Conservation (phyloP, 2,113 vertebrate species). For the Pholis gunnellus region DNA sequence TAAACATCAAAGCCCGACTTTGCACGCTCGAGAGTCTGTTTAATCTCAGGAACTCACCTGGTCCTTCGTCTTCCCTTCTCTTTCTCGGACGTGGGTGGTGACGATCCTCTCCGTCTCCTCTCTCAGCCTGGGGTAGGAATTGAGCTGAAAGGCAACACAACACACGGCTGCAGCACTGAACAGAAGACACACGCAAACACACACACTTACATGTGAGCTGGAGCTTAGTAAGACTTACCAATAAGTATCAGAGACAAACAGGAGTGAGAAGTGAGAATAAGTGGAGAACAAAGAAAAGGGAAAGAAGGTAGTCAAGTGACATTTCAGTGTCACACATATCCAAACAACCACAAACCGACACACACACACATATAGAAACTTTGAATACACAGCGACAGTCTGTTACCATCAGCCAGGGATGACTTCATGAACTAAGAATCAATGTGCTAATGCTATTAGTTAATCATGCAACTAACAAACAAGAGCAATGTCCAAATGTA, state of each 20-base stretch:
- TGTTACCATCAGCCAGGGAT: conserved; percentile 64
- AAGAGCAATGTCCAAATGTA: neutral
- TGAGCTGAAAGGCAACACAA: conserved; percentile 86
- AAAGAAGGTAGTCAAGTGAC: conserved; percentile 73
- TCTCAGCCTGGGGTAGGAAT: conserved; percentile 91
- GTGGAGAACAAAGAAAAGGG: conserved; percentile 73
- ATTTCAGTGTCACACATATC: conserved; percentile 62
- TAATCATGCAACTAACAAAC: neutral
- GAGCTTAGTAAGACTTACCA: conserved; percentile 71
- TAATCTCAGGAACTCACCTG: conserved; percentile 84
- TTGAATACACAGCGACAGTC: conserved; percentile 7
- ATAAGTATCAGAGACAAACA: conserved; percentile 73
- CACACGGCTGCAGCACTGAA: conserved; percentile 65
- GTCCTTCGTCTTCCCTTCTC: conserved; percentile 95
- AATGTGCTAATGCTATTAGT: neutral
- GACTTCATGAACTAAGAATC: conserved; percentile 11
- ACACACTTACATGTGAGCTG: conserved; percentile 54
- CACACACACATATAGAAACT: conserved; percentile 20
- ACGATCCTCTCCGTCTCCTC: conserved; percentile 97
- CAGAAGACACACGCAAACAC: conserved; percentile 16
- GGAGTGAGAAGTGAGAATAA: conserved; percentile 73
- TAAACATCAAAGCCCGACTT: conserved; percentile 5
- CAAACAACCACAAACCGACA: conserved; percentile 44
- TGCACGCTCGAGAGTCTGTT: neutral
- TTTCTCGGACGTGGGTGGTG: conserved; percentile 92